phyloP scores from a whole-genome alignment of 2,797 vertebrate genomes.

The Acrocephalus scirpaceus region DNA sequence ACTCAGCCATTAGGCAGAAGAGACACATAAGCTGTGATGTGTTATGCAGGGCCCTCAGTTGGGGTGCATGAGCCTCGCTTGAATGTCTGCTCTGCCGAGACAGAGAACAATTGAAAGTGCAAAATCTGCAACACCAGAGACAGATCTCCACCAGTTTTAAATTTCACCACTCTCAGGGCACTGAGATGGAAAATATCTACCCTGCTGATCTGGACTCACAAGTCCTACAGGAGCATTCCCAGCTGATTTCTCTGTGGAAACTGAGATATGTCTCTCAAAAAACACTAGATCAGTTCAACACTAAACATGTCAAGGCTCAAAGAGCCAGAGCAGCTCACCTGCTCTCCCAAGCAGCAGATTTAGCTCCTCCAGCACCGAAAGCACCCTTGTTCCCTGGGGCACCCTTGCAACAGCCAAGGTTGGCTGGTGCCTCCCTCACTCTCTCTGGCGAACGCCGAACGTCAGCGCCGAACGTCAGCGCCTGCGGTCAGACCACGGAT shows the following conservation, averaged over 20 bases:
- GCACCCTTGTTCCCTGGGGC: neutral
- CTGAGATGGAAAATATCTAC: neutral
- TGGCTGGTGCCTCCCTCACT: neutral
- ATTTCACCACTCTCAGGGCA: neutral
- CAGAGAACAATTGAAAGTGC: neutral
- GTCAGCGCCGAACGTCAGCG: fast-evolving
- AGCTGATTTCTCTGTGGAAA: neutral
- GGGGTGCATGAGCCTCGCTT: fast-evolving
- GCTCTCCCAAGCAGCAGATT: neutral
- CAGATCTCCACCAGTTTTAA: neutral
- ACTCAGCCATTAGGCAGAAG: neutral
- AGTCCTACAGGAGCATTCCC: neutral
- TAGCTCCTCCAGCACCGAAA: neutral
- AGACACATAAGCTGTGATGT: neutral
- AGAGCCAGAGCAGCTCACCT: neutral
- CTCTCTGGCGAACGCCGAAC: neutral
- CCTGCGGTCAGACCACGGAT: neutral
- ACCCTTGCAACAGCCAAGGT: neutral
- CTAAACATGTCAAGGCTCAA: neutral
- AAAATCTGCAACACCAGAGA: neutral
- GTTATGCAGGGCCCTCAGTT: neutral
- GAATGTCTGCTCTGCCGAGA: fast-evolving
- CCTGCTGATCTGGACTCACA: neutral
- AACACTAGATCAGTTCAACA: neutral
- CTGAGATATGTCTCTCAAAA: neutral